phyloP scores from a whole-genome alignment of 1,140 invertebrate genomes.

The Lordiphosa collinella region DNA sequence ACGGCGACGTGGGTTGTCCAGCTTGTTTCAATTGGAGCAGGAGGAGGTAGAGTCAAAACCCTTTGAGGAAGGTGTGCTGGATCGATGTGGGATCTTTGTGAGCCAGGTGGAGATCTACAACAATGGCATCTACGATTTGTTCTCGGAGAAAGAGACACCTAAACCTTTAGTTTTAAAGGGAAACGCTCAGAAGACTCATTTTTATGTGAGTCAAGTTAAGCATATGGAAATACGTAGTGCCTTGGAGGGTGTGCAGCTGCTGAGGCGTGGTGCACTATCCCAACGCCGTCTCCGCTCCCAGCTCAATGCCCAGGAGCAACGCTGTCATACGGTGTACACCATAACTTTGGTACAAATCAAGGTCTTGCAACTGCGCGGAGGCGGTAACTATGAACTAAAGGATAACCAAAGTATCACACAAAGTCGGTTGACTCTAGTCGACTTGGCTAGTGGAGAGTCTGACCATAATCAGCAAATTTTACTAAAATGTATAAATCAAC shows the following conservation, averaged over 20 bases:
- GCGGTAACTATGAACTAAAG: slow-evolving; percentile 79
- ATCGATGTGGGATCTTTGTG: slow-evolving; percentile 84
- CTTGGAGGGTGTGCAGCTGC: slow-evolving; percentile 83
- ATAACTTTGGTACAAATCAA: slow-evolving; percentile 76
- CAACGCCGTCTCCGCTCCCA: slow-evolving; percentile 93
- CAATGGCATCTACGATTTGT: slow-evolving; percentile 95
- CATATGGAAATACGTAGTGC: slow-evolving; percentile 83
- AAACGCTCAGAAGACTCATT: slow-evolving; percentile 82
- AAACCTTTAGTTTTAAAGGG: slow-evolving; percentile 84
- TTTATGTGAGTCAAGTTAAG: slow-evolving; percentile 84
- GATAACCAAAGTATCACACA: slow-evolving; percentile 81
- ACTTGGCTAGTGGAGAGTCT: slow-evolving; percentile 95
- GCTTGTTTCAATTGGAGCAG: neutral
- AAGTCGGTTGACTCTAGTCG: slow-evolving; percentile 91
- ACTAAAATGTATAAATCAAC: slow-evolving; percentile 93
- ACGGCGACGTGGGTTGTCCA: neutral
- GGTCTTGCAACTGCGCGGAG: slow-evolving; percentile 62
- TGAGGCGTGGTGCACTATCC: slow-evolving; percentile 81
- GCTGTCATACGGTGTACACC: slow-evolving; percentile 92
- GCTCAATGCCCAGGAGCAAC: slow-evolving; percentile 91
- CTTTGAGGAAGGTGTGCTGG: neutral
- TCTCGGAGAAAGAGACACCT: slow-evolving; percentile 82
- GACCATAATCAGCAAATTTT: slow-evolving; percentile 92
- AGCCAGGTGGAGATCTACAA: slow-evolving; percentile 98
- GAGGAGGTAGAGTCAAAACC: too few relatives aligned